These are phyloP conservation scores for Conus canariensis DNA, from an alignment of 2,888 invertebrate species.

Conservation along the genomic window DNA sequence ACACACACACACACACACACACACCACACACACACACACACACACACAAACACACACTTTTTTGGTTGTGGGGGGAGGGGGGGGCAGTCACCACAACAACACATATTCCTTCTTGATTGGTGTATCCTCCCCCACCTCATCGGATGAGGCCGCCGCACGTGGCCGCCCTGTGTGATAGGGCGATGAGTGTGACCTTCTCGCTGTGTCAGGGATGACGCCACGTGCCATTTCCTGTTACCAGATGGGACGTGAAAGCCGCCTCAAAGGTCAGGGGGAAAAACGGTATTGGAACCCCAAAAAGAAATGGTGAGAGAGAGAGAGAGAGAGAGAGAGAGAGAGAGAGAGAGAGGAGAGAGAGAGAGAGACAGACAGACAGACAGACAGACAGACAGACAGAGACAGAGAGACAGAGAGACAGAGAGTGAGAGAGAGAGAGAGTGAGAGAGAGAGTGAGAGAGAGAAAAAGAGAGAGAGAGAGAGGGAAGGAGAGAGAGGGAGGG, in stretches of 20 bases:
- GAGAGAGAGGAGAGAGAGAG: background rate
- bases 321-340: background rate
- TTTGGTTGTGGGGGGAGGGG: too few relatives aligned
- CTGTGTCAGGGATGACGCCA: too few relatives aligned
- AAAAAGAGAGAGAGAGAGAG: background rate
- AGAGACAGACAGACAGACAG: background rate
- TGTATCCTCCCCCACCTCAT: too few relatives aligned
- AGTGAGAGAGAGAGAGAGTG: background rate
- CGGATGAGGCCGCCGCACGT: too few relatives aligned
- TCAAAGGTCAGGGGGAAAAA: background rate
- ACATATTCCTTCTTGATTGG: too few relatives aligned
- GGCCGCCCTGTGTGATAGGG: too few relatives aligned
- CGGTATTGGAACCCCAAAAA: background rate
- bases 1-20: constrained; percentile 1
- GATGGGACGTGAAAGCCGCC: background rate
- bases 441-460: background rate
- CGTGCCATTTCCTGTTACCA: too few relatives aligned
- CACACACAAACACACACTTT: too few relatives aligned
- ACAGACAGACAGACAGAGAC: background rate
- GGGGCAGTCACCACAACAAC: too few relatives aligned
- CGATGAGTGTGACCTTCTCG: too few relatives aligned
- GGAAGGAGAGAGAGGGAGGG: background rate
- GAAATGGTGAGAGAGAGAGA: background rate
- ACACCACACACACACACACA: background rate
- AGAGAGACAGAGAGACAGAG: background rate